Percentiles rank a stretch among this genome's conserved stretches.
phyloP scores from a whole-genome alignment of 2,797 vertebrate genomes.

The Rhinoraja longicauda region DNA sequence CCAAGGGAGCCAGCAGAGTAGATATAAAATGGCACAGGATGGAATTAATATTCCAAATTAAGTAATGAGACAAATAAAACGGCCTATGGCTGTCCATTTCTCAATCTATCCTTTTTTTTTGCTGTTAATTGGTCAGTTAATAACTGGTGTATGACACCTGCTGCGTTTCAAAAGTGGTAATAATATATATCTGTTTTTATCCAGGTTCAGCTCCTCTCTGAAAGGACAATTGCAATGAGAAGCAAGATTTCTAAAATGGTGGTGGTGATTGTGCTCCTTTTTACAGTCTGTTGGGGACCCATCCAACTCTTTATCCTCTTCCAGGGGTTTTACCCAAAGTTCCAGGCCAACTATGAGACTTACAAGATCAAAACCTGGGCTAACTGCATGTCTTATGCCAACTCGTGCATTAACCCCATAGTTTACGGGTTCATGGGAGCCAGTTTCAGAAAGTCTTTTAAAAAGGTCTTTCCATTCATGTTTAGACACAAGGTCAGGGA shows the following conservation, averaged over 20 bases:
- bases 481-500: conserved; percentile 47
- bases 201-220: conserved; percentile 55
- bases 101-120: background rate
- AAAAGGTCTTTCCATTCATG: conserved; percentile 57
- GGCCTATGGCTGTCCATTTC: background rate
- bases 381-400: conserved; percentile 69
- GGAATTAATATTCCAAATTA: background rate
- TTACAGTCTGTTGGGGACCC: conserved; percentile 61
- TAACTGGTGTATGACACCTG: background rate
- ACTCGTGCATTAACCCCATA: conserved; percentile 62
- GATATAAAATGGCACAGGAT: background rate
- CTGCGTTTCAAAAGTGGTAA: background rate
- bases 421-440: conserved; percentile 67
- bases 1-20: background rate
- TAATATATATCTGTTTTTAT: background rate
- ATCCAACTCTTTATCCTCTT: conserved; percentile 64
- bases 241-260: conserved; percentile 61
- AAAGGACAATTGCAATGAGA: conserved; percentile 53
- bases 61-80: background rate
- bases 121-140: background rate
- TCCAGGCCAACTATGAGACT: conserved; percentile 51
- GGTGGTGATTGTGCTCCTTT: conserved; percentile 59
- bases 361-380: conserved; percentile 69
- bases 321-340: conserved; percentile 55
- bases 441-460: conserved; percentile 67